Conservation (phyloP, 2,113 vertebrate species). For the Chaenocephalus aceratus region DNA sequence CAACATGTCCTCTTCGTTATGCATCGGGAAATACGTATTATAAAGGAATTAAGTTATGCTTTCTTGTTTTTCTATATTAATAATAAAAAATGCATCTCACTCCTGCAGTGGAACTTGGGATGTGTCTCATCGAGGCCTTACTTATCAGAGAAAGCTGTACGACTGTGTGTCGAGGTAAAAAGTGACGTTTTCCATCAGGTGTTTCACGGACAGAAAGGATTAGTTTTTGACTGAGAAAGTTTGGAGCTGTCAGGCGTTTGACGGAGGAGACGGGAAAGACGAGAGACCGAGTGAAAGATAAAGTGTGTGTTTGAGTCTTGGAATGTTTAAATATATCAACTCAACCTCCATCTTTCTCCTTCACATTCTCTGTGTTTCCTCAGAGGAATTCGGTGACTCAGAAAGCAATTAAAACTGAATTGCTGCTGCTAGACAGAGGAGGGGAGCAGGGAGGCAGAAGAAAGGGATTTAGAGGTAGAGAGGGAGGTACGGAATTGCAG, state of each 20-base stretch:
- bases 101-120: not conserved
- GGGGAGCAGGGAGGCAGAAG: conserved; percentile 48
- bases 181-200: conserved; percentile 12
- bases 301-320: conserved; percentile 15
- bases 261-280: not conserved
- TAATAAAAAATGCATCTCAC: not conserved
- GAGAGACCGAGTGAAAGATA: not conserved
- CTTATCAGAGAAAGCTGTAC: conserved; percentile 2
- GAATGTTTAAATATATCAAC: conserved; percentile 59
- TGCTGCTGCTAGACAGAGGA: conserved; percentile 66
- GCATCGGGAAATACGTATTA: conserved; percentile 30
- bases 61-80: not conserved
- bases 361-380: conserved; percentile 39
- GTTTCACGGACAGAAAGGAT: conserved; percentile 9
- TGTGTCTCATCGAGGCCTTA: not conserved
- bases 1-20: conserved; percentile 43
- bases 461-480: conserved; percentile 55
- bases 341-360: conserved; percentile 33
- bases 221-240: conserved; percentile 11
- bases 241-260: conserved; percentile 3
- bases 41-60: not conserved
- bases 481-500: conserved; percentile 36
- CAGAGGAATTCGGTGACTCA: conserved; percentile 71
- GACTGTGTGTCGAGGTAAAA: conserved; percentile 6
- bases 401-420: conserved; percentile 80